Conservation (phyloP, 2,888 invertebrate species). For the Chrysolina americana region DNA sequence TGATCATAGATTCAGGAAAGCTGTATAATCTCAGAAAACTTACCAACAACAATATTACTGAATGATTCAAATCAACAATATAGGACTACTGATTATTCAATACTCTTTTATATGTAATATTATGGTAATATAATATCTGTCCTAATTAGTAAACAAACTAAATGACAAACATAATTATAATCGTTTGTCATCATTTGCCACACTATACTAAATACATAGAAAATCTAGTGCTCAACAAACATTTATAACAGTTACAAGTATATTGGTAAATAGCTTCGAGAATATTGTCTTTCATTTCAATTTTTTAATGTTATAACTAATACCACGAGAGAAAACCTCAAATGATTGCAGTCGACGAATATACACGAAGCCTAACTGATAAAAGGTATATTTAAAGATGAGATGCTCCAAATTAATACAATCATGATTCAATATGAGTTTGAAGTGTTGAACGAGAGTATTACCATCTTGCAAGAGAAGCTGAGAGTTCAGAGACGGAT, state of each 20-base stretch:
- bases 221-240: constrained; percentile 34
- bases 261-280: constrained; percentile 37
- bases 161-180: background rate
- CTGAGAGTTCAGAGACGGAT: constrained; percentile 16
- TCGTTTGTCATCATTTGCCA: background rate
- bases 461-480: constrained; percentile 11
- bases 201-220: constrained; percentile 16
- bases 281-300: constrained; percentile 27
- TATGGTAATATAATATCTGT: background rate
- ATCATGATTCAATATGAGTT: constrained; percentile 19
- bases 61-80: background rate
- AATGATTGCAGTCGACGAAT: constrained; percentile 35
- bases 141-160: background rate
- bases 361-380: constrained; percentile 9
- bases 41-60: too few species aligned
- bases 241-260: constrained; percentile 37
- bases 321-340: constrained; percentile 16
- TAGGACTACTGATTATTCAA: too few species aligned
- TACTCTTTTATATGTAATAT: too few species aligned
- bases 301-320: constrained; percentile 31
- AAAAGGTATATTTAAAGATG: constrained; percentile 22
- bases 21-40: background rate
- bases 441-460: constrained; percentile 13
- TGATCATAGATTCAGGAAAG: background rate
- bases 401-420: constrained; percentile 23